These are phyloP conservation scores for Sesamia nonagrioides DNA, from an alignment of 1,140 invertebrate species.

Conservation along the genomic window DNA sequence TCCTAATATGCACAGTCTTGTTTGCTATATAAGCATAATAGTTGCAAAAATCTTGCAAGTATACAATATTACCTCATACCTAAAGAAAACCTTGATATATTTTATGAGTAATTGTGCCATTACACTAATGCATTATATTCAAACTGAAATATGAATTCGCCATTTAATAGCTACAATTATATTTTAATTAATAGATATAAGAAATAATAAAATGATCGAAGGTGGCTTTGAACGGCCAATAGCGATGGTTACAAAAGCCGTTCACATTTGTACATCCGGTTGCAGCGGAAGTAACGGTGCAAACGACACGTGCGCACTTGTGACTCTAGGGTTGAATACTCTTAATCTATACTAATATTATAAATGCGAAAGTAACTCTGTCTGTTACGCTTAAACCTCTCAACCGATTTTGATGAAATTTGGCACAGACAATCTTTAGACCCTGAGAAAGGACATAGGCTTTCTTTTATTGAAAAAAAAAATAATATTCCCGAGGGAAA, in stretches of 20 bases:
- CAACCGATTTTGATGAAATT: too few species aligned
- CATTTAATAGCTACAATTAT: slow-evolving; percentile 32
- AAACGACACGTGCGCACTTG: slow-evolving; percentile 60
- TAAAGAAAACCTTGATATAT: neutral
- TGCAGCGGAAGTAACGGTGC: slow-evolving; percentile 74
- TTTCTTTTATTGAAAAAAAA: too few species aligned
- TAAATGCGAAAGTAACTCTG: too few species aligned
- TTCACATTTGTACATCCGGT: slow-evolving; percentile 68
- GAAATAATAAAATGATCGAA: slow-evolving; percentile 25
- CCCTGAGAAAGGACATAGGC: too few species aligned
- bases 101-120: neutral
- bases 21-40: neutral
- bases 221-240: slow-evolving; percentile 17
- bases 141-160: neutral
- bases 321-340: slow-evolving; percentile 11
- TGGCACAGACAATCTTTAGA: too few species aligned
- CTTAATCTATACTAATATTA: too few species aligned
- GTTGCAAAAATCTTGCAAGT: neutral
- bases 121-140: neutral
- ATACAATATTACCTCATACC: neutral
- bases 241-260: slow-evolving; percentile 42
- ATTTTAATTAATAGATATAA: neutral
- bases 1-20: neutral
- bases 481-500: too few species aligned
- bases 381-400: too few species aligned